A percentile compares a stretch with the other conserved stretches of the same genome.
Conservation (phyloP, 2,888 invertebrate species). For the Cryptocheilus praepositus region DNA sequence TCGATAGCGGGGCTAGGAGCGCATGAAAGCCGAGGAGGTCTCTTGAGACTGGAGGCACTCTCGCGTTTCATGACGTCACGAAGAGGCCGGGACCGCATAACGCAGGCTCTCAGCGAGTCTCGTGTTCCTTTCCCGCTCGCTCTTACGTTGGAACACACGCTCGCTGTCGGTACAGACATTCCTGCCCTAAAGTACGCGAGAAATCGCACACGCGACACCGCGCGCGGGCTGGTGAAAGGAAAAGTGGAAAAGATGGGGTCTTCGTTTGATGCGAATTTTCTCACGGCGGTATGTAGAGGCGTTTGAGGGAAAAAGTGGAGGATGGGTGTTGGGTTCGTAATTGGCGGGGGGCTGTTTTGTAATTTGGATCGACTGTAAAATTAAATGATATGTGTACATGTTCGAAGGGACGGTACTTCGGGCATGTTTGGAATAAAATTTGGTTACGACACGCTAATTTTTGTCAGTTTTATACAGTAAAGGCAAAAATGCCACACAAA, state of each 20-base stretch:
- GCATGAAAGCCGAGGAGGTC: constrained; percentile 59
- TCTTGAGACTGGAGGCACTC: constrained; percentile 14
- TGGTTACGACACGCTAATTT: no score
- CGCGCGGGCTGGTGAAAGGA: not conserved
- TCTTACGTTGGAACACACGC: not conserved
- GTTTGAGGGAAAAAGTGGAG: no score
- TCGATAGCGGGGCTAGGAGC: constrained; percentile 69
- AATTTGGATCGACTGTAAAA: no score
- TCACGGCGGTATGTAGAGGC: not conserved
- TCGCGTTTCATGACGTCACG: constrained; percentile 37
- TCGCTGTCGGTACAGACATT: not conserved
- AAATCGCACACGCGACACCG: not conserved
- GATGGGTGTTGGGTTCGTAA: no score
- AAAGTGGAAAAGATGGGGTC: constrained; percentile 16
- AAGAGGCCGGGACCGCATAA: constrained; percentile 11
- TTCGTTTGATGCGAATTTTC: not conserved
- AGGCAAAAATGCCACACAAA: no score
- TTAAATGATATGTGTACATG: no score
- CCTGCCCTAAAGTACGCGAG: no score
- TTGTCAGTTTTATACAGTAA: no score
- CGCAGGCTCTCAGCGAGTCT: constrained; percentile 9
- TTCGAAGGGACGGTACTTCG: no score
- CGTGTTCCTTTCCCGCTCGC: not conserved
- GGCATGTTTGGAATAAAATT: no score
- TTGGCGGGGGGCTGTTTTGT: no score